Evolutionary conservation across 2,113 vertebrate species (phyloP), one percentile per base, ranked within the genome.

Genomic region (Ornithorhynchus anatinus): DNA sequence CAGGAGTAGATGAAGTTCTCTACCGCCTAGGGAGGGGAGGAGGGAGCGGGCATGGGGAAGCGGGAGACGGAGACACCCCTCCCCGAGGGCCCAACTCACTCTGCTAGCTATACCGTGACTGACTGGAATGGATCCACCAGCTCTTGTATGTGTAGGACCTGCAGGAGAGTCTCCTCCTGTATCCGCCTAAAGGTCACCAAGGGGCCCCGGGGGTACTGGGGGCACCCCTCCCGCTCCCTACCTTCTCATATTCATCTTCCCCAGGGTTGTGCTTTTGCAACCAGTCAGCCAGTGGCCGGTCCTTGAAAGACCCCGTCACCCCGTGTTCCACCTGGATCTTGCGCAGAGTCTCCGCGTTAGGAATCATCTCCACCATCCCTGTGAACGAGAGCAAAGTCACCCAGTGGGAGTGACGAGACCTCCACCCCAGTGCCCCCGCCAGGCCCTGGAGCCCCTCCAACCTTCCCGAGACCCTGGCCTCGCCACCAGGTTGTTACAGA

Each of bases 331-430:
- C 97, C 89, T 99, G 98, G 90, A 99, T 99, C 86, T 96, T 98
- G 64, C 98, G 94, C 66, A 99, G 89, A 5, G 98, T 99, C 88
- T 99, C 98, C 0, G 98, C 95, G 0, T 95, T 96, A 69, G 98
- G 97, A 78, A 99, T 99, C 97, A 99, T 96, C 92, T 99, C 97
- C 74, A 99, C 98, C 97, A 99, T 97, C 17, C 97, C 97, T 97
- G 82, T n/a, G n/a, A 40, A 50, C 4, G 8, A 0, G 61, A 38
- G 10, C 0, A 2, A 20, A 45, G n/a, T 77, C 47, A 66, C 3
- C 25, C 48, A 69, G 27, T 29, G 4, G 31, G 15, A 43, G 7
- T 7, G 5, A 17, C 22, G 39, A 23, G 16, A 14, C 12, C 7
- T 11, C 52, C n/a, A 10, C 59, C 17, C 5, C 8, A 22, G 20